Conservation (phyloP, 2,113 vertebrate genomes). For the Petrocephalus zakoni region DNA sequence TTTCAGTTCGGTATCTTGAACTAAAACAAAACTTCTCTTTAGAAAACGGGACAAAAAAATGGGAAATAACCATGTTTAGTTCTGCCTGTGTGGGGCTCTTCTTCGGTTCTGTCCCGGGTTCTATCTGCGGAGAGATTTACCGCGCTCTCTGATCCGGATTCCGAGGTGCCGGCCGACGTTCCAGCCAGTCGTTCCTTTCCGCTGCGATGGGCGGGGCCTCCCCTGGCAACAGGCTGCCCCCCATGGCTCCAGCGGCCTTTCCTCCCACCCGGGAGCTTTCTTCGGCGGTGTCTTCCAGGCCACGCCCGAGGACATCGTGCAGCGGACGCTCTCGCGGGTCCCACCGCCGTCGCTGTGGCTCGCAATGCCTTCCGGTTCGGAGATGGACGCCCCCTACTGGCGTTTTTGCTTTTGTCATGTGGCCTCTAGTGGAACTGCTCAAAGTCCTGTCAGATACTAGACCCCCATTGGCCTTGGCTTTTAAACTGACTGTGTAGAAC, state of each 20-base stretch:
- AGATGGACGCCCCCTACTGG: conserved; percentile 43
- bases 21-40: not conserved
- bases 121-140: conserved; percentile 42
- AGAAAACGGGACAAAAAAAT: not conserved
- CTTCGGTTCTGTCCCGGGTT: conserved; percentile 42
- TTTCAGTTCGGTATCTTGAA: not conserved
- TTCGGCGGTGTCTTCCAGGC: conserved; percentile 16
- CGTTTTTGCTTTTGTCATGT: conserved; percentile 31
- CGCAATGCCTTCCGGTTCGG: conserved; percentile 28
- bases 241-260: not conserved
- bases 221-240: not conserved
- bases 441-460: conserved; percentile 14
- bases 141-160: conserved; percentile 42
- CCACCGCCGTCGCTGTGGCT: not conserved
- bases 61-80: not conserved
- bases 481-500: conserved; percentile 33
- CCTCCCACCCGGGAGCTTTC: not conserved
- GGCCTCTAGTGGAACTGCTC: conserved; percentile 42
- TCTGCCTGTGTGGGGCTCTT: conserved; percentile 9
- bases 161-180: conserved; percentile 47
- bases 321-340: not conserved
- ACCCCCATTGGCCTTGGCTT: conserved; percentile 7
- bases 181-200: conserved; percentile 54
- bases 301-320: not conserved
- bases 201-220: not conserved